Evolutionary conservation across 1,140 invertebrate species (phyloP).

Genomic region (Harpegnathos saltator): DNA sequence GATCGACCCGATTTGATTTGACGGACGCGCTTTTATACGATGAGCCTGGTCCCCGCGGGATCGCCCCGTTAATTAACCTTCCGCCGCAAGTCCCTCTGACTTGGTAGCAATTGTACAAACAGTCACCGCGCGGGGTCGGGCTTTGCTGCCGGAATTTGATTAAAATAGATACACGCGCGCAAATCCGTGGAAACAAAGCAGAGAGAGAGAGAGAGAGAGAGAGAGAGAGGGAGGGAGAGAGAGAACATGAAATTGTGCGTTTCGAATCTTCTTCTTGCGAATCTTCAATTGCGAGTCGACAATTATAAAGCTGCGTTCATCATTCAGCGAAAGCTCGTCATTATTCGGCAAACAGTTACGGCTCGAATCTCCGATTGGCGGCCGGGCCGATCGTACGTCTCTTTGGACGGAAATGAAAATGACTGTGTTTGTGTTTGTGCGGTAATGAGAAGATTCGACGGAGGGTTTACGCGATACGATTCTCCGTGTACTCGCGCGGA

Average conservation of each 20-base stretch:
- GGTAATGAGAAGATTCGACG: neutral
- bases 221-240: too few species aligned
- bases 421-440: too few species aligned
- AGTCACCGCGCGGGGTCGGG: neutral
- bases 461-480: neutral
- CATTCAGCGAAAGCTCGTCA: too few species aligned
- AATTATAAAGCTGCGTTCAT: too few species aligned
- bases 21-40: conserved; percentile 44
- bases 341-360: too few species aligned
- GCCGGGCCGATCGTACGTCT: too few species aligned
- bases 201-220: too few species aligned
- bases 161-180: neutral
- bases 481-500: conserved; percentile 2
- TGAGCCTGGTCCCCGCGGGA: conserved; percentile 23
- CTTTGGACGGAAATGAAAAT: too few species aligned
- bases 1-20: conserved; percentile 31
- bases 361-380: too few species aligned
- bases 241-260: too few species aligned
- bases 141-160: neutral
- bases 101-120: conserved; percentile 12
- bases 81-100: neutral
- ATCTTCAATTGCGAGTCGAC: too few species aligned
- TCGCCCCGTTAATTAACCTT: conserved; percentile 45
- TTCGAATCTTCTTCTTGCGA: too few species aligned
- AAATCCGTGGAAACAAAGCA: neutral